Base-by-base conservation (phyloP, 1,140 invertebrate genomes). In the Portunus trituberculatus region DNA sequence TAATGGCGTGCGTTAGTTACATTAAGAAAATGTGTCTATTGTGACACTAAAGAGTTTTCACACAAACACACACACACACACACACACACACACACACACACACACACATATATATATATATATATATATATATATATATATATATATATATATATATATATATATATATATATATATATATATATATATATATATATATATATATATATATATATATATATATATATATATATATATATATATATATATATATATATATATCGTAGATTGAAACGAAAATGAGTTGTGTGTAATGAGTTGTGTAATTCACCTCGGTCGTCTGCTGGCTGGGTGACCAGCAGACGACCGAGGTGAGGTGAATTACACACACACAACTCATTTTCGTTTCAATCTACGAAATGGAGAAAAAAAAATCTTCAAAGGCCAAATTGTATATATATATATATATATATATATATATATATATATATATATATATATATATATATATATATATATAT, bases 61-160 rank as follows among this genome's bases (percentile, higher is more conserved):
- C n/a, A n/a, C 25, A n/a, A 8, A 76, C 20, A 76, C 67, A 76
- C 67, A 76, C 67, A 76, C 67, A 76, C 67, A 76, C 67, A 76
- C 67, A 76, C 67, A 76, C 67, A 76, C 20, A 76, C 67, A 76
- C 67, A n/a, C 67, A 76, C 67, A 76, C 67, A 76, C 25, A 76
- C 67, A 76, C 67, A 76, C 67, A 76, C 20, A 76, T 1, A 76
- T 25, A 20, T 4, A 76, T 20, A 76, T 25, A 76, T 76, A 25
- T 25, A 76, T 25, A 10, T 25, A 10, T 25, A 52, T 20, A 20
- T 25, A 76, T 25, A 20, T 20, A 25, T 25, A 76, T 4, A 14
- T 3, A 8, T 3, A 76, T 3, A 14, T 20, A 76, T 20, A 76
- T 20, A 76, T 4, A 76, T 20, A 76, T 20, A 76, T 20, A 14